Percentiles rank a stretch among this genome's conserved stretches.
These are phyloP conservation scores for Sphinx pinastri DNA, from an alignment of 2,888 invertebrate species.

Conservation along the genomic window DNA sequence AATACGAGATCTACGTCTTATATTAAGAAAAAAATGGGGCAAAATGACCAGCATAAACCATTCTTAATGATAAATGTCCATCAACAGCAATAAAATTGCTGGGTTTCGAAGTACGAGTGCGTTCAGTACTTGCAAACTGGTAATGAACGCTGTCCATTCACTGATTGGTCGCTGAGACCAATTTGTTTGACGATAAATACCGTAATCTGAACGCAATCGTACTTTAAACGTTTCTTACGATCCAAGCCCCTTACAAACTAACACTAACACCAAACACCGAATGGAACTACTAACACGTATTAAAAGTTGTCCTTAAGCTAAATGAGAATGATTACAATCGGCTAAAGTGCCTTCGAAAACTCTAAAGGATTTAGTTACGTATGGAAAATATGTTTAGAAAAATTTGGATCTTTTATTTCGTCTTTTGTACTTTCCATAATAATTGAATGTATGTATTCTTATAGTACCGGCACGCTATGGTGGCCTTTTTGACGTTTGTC, in stretches of 20 bases:
- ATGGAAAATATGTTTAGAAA: background rate
- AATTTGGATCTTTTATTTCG: background rate
- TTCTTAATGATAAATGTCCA: background rate
- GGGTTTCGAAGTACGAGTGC: background rate
- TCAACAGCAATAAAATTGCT: background rate
- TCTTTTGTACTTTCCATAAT: constrained; percentile 3
- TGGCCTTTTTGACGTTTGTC: no score
- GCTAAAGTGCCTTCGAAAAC: background rate
- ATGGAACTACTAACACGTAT: constrained; percentile 7
- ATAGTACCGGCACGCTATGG: background rate
- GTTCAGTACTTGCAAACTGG: background rate
- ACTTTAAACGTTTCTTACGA: background rate
- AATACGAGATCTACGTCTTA: constrained; percentile 10
- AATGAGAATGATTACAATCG: constrained; percentile 7
- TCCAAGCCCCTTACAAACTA: background rate
- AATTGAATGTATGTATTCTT: background rate
- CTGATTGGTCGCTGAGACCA: no score
- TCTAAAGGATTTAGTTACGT: background rate
- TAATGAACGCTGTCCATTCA: no score
- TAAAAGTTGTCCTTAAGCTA: constrained; percentile 3
- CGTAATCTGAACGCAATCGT: no score
- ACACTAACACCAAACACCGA: constrained; percentile 18
- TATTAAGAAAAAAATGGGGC: constrained; percentile 1
- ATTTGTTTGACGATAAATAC: background rate
- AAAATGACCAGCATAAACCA: background rate